These are phyloP conservation scores for Drosophila incognita DNA, from an alignment of 2,888 invertebrate species.

Conservation along the genomic window DNA sequence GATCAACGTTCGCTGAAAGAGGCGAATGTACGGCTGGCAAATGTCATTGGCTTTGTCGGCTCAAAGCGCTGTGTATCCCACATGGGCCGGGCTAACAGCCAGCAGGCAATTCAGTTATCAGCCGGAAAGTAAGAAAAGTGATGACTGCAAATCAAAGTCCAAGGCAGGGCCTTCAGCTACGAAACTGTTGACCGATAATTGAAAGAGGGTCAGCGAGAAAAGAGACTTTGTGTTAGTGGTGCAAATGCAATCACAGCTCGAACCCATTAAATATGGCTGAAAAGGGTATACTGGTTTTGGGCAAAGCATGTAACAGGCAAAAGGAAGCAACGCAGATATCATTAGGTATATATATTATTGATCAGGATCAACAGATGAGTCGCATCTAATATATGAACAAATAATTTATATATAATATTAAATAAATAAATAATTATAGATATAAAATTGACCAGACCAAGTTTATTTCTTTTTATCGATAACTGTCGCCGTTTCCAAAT, in stretches of 20 bases:
- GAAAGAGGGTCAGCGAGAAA: conserved; percentile 21
- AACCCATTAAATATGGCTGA: background rate
- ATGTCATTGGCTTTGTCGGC: conserved; percentile 70
- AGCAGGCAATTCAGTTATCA: conserved; percentile 46
- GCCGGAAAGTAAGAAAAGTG: background rate
- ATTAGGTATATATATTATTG: background rate
- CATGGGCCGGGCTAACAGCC: conserved; percentile 25
- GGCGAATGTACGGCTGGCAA: conserved; percentile 70
- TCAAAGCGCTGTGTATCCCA: conserved; percentile 31
- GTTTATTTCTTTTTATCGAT: background rate
- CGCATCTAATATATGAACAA: accelerated
- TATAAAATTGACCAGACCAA: background rate
- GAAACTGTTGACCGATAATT: conserved; percentile 61
- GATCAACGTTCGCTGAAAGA: conserved; percentile 21
- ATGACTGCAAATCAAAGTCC: conserved; percentile 37
- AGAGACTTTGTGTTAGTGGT: background rate
- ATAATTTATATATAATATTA: background rate
- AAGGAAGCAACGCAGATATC: background rate
- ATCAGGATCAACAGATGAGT: background rate
- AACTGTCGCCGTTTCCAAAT: no score
- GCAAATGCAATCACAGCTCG: background rate
- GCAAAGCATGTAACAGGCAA: background rate
- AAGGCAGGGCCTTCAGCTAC: conserved; percentile 42
- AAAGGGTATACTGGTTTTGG: background rate
- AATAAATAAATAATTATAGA: background rate